Evolutionary conservation across 2,888 invertebrate species (phyloP), one percentile per base, ranked within the genome.

Genomic region (Cephus rjabovi): DNA sequence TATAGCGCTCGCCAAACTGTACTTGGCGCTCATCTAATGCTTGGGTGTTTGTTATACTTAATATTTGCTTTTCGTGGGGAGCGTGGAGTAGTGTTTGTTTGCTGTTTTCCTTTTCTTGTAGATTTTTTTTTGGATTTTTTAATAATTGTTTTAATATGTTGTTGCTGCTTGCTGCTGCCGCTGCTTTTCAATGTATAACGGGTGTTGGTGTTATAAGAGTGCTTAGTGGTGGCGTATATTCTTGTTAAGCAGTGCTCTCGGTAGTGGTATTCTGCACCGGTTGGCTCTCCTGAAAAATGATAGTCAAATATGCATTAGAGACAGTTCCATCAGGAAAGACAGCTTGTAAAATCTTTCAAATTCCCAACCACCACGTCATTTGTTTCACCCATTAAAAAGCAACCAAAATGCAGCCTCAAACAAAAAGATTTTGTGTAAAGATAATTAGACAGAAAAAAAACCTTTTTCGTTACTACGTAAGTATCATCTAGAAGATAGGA

Each of bases 231-330:
- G 86, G 85, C 82, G 80, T 79, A 81, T 82, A 81, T 84, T 83
- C 78, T 84, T 85, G 83, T 89, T 93, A 94, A 92, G 94, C 94
- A 91, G 93, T 93, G 93, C 94, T 94, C 91, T 94, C 94, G 81
- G 93, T 93, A 86, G 93, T 92, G 88, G 93, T 93, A 89, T 93
- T 94, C 91, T 94, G 93, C 91, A 93, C 93, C 87, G 93, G 92
- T 90, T 94, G 94, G 89, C 92, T 92, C 83, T 93, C 93, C 93
- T 93, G 91, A 15, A 89, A 88, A 80, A 79, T 75, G 70, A 77
- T 34, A 30, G 34, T 74, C 34, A 11, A 74, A 70, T 31, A 33
- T 31, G 74, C 34, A 34, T 74, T 34, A 34, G 35, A 74, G 37
- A 40, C 15, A 40, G 15, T 40, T 40, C 4, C 40, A 15, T 40